These are phyloP conservation scores for Caiman crocodilus DNA, from an alignment of 2,797 vertebrate genomes.

Conservation along the genomic window DNA sequence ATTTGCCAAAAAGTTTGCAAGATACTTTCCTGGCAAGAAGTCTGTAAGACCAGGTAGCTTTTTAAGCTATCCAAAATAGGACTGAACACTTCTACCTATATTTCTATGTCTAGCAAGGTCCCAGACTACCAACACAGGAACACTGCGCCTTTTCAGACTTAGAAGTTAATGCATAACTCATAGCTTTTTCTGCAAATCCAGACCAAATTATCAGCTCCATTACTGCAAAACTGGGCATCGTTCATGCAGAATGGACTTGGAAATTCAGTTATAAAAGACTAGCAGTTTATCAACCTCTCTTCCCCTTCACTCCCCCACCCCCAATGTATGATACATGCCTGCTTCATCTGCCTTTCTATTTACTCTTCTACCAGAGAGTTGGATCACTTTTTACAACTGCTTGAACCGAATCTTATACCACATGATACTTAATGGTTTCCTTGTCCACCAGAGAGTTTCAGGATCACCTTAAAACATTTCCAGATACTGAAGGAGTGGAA, in stretches of 20 bases:
- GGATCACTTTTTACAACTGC: not conserved
- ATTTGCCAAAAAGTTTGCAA: not conserved
- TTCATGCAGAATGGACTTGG: not conserved
- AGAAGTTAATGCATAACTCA: not conserved
- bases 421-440: not conserved
- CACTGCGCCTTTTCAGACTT: not conserved
- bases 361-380: not conserved
- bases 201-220: not conserved
- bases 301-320: not conserved
- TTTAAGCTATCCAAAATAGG: not conserved
- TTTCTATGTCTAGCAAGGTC: constrained; percentile 1
- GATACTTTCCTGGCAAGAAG: not conserved
- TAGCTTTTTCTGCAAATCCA: not conserved
- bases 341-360: not conserved
- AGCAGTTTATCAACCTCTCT: not conserved
- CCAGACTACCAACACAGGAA: not conserved
- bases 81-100: not conserved
- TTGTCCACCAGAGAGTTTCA: not conserved
- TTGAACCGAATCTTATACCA: not conserved
- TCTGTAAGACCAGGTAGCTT: not conserved
- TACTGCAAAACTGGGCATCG: not conserved
- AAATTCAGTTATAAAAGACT: not conserved
- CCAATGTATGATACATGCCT: not conserved
- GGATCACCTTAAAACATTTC: not conserved
- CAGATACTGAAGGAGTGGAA: not conserved